phyloP scores from a whole-genome alignment of 2,888 invertebrate species.

The Polia nebulosa region DNA sequence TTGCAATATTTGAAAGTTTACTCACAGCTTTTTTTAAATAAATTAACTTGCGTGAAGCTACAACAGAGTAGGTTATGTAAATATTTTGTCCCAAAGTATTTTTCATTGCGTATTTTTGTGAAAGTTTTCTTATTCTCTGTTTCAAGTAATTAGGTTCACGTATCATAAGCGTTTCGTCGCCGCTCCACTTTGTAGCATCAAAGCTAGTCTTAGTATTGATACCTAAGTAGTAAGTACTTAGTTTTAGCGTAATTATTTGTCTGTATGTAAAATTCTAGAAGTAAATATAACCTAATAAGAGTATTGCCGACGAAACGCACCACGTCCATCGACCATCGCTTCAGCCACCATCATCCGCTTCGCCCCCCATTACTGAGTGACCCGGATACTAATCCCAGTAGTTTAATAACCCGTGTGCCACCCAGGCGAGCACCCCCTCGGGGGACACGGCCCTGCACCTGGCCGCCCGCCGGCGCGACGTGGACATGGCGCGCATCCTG shows the following conservation, averaged over 20 bases:
- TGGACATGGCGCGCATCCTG: constrained; percentile 97
- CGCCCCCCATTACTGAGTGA: constrained; percentile 52
- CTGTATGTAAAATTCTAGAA: not conserved
- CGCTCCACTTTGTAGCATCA: constrained; percentile 5
- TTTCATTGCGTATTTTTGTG: not conserved
- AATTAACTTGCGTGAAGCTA: not conserved
- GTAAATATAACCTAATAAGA: not conserved
- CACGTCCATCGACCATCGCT: constrained; percentile 34
- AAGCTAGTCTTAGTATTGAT: not conserved
- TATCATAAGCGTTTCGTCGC: constrained; percentile 19
- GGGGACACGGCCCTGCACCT: constrained; percentile 99
- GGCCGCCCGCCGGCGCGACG: constrained; percentile 97
- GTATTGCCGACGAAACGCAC: constrained; percentile 8
- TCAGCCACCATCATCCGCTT: constrained; percentile 32
- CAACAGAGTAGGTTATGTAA: constrained; percentile 1
- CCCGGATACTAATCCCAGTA: constrained; percentile 61
- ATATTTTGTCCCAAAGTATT: not conserved
- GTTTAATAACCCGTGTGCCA: constrained; percentile 60
- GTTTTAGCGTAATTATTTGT: not conserved
- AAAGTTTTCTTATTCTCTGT: not conserved
- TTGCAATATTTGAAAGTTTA: constrained; percentile 23
- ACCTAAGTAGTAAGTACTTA: constrained; percentile 9
- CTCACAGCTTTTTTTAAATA: constrained; percentile 25
- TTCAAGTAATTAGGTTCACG: constrained; percentile 30
- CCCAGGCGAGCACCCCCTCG: constrained; percentile 94